phyloP scores from a whole-genome alignment of 2,888 invertebrate species.

The Cataglyphis rosenhaueri region DNA sequence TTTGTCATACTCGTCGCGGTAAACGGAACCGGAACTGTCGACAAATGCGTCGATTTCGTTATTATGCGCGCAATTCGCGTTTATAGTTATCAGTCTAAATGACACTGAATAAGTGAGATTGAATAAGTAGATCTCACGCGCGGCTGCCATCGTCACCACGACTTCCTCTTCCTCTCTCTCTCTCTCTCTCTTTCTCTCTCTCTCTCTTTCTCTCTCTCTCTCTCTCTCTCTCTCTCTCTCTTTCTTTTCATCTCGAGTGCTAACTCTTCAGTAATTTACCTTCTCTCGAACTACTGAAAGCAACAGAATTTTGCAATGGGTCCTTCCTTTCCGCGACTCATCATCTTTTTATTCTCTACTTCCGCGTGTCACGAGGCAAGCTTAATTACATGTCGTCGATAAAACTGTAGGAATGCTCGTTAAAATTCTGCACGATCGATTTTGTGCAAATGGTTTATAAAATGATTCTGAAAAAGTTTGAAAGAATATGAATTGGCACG shows the following conservation, averaged over 20 bases:
- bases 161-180: conserved; percentile 31
- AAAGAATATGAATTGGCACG: neutral
- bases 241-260: neutral
- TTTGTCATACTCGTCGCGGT: neutral
- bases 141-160: conserved; percentile 54
- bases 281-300: conserved; percentile 14
- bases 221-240: conserved; percentile 18
- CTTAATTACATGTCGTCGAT: conserved; percentile 69
- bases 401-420: conserved; percentile 76
- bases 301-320: conserved; percentile 1
- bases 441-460: conserved; percentile 53
- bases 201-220: neutral
- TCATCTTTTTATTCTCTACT: conserved; percentile 10
- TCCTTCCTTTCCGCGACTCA: conserved; percentile 7
- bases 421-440: conserved; percentile 75
- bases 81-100: conserved; percentile 61
- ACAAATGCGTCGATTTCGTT: conserved; percentile 30
- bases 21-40: conserved; percentile 28
- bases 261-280: conserved; percentile 30
- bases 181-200: conserved; percentile 17
- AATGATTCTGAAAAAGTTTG: neutral
- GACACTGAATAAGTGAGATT: conserved; percentile 53
- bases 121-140: conserved; percentile 69
- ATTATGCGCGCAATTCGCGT: conserved; percentile 51
- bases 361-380: conserved; percentile 26